Base-by-base conservation (phyloP, 2,113 vertebrate species). In the Aegithalos caudatus region DNA sequence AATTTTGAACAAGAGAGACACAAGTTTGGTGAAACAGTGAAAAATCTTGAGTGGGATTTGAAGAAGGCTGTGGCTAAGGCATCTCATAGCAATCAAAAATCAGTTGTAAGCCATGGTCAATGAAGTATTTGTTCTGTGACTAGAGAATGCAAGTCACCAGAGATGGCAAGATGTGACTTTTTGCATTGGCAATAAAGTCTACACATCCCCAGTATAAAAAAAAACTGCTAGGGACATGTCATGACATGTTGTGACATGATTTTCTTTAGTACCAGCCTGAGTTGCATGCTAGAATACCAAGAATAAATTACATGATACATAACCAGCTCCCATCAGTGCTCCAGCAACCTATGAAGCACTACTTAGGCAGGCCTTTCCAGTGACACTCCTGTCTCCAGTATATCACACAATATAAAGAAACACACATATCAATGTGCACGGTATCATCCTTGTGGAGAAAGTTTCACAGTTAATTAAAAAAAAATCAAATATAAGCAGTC, bases 401-500 rank as follows among this genome's bases (percentile, higher is more conserved):
- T 79, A 92, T 91, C 73, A 92, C 50, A 72, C 35, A 81, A 54
- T 21, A 14, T 47, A 79, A 70, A 79, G 70, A 81, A 71, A n/a
- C 15, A 33, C 31, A 28, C 40, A 25, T 72, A 92, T 76, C 86
- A 90, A 37, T 51, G 58, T 58, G 64, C 82, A 88, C 51, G 82
- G 40, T 88, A 83, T 86, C 79, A 81, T 86, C 57, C 57, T 71
- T 35, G 29, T 92, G 71, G 60, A 94, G 92, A 92, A 95, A 94
- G 95, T 94, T 97, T 98, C 92, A 94, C 93, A 90, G 95, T 96
- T 97, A 97, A 97, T 86, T 95, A 48, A 81, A 96, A 94, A 94
- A 96, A 97, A 95, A 96, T 96, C 95, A 96, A 95, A 97, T 97
- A 95, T 90, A 91, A 94, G 94, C 95, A 92, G 76, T 95, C 88